Evolutionary conservation across 2,113 vertebrate genomes (phyloP).

Genomic region (Clupea harengus): DNA sequence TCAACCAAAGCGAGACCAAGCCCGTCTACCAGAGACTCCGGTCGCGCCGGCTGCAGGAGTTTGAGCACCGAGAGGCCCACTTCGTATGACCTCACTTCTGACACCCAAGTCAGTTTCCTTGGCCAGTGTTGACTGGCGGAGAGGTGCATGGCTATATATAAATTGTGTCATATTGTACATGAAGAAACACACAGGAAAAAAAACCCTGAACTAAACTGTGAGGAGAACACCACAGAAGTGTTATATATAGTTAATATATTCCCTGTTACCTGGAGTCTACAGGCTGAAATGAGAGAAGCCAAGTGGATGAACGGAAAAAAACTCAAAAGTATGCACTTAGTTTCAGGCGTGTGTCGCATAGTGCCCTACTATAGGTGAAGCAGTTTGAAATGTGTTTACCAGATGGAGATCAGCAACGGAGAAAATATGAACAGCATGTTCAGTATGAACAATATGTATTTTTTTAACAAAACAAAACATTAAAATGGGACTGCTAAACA

Average conservation of each 20-base stretch:
- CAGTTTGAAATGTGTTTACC: slow-evolving; percentile 1
- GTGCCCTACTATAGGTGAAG: neutral
- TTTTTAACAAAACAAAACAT: neutral
- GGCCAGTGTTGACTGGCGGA: neutral
- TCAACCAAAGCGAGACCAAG: slow-evolving; percentile 68
- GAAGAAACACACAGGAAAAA: slow-evolving; percentile 15
- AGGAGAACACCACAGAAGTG: slow-evolving; percentile 44
- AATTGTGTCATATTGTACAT: slow-evolving; percentile 43
- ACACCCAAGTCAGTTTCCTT: neutral
- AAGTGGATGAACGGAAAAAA: slow-evolving; percentile 37
- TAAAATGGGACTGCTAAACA: neutral
- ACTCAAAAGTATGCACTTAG: slow-evolving; percentile 66
- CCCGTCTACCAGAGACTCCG: slow-evolving; percentile 85
- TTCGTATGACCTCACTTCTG: slow-evolving; percentile 78
- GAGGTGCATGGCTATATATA: slow-evolving; percentile 19
- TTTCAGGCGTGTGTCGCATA: slow-evolving; percentile 45
- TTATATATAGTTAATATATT: slow-evolving; percentile 55
- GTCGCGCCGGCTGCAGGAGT: slow-evolving; percentile 86
- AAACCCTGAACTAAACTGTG: slow-evolving; percentile 38
- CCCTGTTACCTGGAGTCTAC: slow-evolving; percentile 35
- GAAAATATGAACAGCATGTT: neutral
- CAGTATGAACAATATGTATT: neutral
- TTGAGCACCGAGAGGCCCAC: slow-evolving; percentile 90
- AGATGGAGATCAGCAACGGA: neutral
- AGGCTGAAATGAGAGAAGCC: slow-evolving; percentile 38